phyloP scores from a whole-genome alignment of 2,113 vertebrate genomes.

The Eonycteris spelaea region DNA sequence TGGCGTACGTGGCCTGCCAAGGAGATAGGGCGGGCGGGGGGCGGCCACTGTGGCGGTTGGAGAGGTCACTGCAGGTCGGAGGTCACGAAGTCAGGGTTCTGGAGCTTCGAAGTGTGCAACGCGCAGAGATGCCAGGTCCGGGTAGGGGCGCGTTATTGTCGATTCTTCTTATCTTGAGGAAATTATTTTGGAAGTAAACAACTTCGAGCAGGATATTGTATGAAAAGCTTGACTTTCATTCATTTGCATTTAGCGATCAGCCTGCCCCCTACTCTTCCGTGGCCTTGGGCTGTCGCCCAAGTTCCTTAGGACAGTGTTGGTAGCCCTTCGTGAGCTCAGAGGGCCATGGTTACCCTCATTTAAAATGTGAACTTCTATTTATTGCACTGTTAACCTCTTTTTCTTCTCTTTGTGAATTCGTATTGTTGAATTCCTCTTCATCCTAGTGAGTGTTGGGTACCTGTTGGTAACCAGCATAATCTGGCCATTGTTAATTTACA shows the following conservation, averaged over 20 bases:
- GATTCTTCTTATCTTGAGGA: neutral
- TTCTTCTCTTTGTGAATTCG: neutral
- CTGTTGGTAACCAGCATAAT: neutral
- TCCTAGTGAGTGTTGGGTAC: neutral
- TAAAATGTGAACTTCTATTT: neutral
- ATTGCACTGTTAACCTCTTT: neutral
- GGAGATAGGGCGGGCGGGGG: neutral
- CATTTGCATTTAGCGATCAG: constrained; percentile 4
- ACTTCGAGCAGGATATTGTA: neutral
- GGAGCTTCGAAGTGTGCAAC: neutral
- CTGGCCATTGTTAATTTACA: neutral
- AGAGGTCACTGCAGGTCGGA: constrained; percentile 9
- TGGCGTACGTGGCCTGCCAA: constrained; percentile 66
- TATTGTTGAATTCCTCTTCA: neutral
- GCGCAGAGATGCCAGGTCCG: constrained; percentile 29
- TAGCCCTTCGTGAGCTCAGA: neutral
- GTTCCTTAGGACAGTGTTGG: neutral
- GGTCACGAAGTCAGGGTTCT: constrained; percentile 18
- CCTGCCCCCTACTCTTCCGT: neutral
- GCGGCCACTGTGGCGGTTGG: neutral
- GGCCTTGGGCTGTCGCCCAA: neutral
- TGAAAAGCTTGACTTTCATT: constrained; percentile 32
- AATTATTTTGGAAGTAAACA: neutral
- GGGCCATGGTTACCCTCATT: neutral
- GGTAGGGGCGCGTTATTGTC: neutral